Percentiles rank a stretch among this genome's conserved stretches.
phyloP scores from a whole-genome alignment of 2,888 invertebrate species.

The Pimpla rufipes region DNA sequence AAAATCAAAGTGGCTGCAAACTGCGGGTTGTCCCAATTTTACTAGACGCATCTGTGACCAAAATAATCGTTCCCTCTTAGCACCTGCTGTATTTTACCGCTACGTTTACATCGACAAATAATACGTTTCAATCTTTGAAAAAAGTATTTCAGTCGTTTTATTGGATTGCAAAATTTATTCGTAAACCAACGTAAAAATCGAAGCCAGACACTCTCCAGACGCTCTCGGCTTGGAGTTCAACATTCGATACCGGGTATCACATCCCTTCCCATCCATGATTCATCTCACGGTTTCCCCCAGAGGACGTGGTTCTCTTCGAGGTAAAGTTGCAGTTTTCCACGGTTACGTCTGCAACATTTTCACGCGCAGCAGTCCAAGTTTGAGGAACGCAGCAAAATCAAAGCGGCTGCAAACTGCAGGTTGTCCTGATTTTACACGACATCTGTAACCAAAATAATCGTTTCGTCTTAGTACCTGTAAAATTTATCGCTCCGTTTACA shows the following conservation, averaged over 20 bases:
- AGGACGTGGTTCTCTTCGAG: background rate
- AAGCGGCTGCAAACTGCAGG: background rate
- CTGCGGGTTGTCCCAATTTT: background rate
- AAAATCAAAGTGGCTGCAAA: background rate
- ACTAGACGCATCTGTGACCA: background rate
- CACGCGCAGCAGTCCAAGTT: conserved; percentile 23
- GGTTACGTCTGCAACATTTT: background rate
- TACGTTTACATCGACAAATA: too few relatives aligned
- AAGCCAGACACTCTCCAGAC: background rate
- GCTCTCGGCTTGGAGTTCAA: background rate
- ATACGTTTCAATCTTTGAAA: too few relatives aligned
- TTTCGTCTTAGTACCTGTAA: too few relatives aligned
- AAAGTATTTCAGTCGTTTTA: background rate
- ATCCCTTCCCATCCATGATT: background rate
- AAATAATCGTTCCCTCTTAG: too few relatives aligned
- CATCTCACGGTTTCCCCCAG: conserved; percentile 6
- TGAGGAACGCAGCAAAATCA: background rate
- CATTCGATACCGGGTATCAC: background rate
- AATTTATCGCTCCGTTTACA: too few relatives aligned
- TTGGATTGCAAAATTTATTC: background rate
- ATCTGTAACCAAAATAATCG: background rate
- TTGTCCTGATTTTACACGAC: background rate
- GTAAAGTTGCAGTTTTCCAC: background rate
- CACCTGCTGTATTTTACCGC: too few relatives aligned
- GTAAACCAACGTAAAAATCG: background rate